phyloP scores from a whole-genome alignment of 2,888 invertebrate genomes.

The Mimachlamys varia region DNA sequence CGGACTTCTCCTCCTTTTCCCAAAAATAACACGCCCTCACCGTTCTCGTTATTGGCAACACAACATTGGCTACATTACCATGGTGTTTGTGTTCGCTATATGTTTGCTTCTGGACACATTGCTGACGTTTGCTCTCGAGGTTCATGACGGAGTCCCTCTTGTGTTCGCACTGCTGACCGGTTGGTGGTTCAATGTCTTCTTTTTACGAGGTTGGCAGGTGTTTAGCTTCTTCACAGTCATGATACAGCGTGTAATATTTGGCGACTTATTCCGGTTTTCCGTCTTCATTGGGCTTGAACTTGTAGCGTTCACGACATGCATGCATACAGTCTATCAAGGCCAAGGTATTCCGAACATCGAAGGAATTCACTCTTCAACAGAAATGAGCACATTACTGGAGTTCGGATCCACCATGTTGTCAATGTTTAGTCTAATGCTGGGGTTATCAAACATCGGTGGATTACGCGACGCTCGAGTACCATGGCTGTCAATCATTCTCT shows the following conservation, averaged over 20 bases:
- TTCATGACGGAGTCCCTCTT: constrained; percentile 53
- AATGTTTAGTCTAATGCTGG: constrained; percentile 69
- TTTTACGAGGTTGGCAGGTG: constrained; percentile 53
- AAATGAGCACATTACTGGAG: background rate
- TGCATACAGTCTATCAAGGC: constrained; percentile 57
- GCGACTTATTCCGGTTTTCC: constrained; percentile 60
- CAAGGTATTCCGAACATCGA: constrained; percentile 19
- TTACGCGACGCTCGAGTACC: constrained; percentile 58
- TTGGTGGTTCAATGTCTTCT: constrained; percentile 63
- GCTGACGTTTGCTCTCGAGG: constrained; percentile 44
- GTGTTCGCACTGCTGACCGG: constrained; percentile 56
- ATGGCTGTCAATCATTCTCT: constrained; percentile 59
- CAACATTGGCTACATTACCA: constrained; percentile 56
- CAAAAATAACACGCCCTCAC: constrained; percentile 7
- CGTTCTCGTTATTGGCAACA: constrained; percentile 57
- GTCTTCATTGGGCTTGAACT: constrained; percentile 59
- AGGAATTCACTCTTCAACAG: constrained; percentile 7
- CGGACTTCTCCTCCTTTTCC: background rate
- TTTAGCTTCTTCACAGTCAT: constrained; percentile 62
- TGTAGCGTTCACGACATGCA: constrained; percentile 57
- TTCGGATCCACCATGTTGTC: constrained; percentile 59
- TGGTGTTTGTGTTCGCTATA: constrained; percentile 53
- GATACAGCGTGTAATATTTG: constrained; percentile 59
- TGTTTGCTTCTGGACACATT: constrained; percentile 53
- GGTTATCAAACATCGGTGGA: constrained; percentile 59